Evolutionary conservation across 1,140 invertebrate species (phyloP).

Genomic region (Bombus confusus): DNA sequence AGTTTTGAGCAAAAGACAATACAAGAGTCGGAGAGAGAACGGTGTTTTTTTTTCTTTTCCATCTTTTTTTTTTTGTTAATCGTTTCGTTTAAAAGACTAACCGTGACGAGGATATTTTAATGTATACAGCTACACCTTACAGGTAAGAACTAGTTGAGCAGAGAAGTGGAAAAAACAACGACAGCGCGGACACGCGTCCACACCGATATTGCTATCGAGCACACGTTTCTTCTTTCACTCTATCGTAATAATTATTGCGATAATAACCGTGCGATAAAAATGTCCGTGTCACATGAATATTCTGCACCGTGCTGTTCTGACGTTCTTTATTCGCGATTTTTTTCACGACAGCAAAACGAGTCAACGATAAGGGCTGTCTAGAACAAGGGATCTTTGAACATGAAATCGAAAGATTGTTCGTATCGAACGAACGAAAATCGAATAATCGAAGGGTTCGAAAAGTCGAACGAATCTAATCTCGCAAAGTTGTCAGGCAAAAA

Average conservation of each 20-base stretch:
- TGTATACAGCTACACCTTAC: slow-evolving; percentile 63
- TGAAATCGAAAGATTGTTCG: not conserved
- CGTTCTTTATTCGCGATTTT: not conserved
- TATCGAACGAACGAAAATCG: not conserved
- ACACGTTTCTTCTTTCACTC: slow-evolving; percentile 43
- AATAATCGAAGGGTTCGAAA: not conserved
- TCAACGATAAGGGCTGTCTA: not conserved
- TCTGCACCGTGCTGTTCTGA: slow-evolving; percentile 4
- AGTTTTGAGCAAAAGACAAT: slow-evolving; percentile 49
- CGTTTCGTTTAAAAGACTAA: slow-evolving; percentile 48
- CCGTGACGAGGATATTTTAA: slow-evolving; percentile 59
- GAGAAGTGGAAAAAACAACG: slow-evolving; percentile 71
- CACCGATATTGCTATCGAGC: slow-evolving; percentile 63
- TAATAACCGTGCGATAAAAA: slow-evolving; percentile 57
- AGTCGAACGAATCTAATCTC: not conserved
- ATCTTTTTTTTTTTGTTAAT: not conserved
- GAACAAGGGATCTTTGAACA: not conserved
- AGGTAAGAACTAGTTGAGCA: slow-evolving; percentile 76
- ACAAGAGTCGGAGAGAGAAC: slow-evolving; percentile 58
- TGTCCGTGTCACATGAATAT: slow-evolving; percentile 50
- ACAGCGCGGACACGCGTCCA: slow-evolving; percentile 47
- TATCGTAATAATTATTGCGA: slow-evolving; percentile 68
- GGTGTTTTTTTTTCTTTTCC: not conserved
- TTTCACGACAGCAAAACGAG: not conserved
- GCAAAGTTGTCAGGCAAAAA: not conserved